These are phyloP conservation scores for Chondrilla cf. caribensis DNA, from an alignment of 37 sponge, comb jelly and placozoan species.

Conservation along the genomic window DNA sequence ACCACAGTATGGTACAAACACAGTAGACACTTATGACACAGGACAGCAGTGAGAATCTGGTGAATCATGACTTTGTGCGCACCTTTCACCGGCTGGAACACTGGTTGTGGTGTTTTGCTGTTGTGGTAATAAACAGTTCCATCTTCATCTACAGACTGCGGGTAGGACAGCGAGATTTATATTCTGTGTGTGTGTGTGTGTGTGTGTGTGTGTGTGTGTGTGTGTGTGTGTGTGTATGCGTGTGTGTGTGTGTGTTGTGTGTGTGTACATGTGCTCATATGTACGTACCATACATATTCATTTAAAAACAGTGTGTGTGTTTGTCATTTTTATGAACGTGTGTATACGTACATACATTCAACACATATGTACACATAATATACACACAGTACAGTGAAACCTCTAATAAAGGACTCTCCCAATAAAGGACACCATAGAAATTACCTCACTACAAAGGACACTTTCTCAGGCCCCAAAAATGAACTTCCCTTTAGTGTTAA, in stretches of 20 bases:
- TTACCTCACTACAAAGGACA: too few species aligned
- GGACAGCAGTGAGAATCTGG: too few species aligned
- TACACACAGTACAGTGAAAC: too few species aligned
- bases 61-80: too few species aligned
- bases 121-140: not conserved
- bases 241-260: constrained; percentile 17
- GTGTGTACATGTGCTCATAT: not conserved
- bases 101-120: not conserved
- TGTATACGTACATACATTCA: not conserved
- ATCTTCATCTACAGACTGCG: too few species aligned
- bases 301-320: not conserved
- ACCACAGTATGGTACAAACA: too few species aligned
- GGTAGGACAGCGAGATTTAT: not conserved
- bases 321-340: not conserved
- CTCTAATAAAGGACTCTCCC: too few species aligned
- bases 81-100: not conserved
- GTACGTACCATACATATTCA: not conserved
- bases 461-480: too few species aligned
- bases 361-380: not conserved
- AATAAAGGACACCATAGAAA: too few species aligned
- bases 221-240: constrained; percentile 19
- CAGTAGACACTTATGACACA: too few species aligned
- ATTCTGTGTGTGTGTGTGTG: not conserved
- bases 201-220: not conserved
- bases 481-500: too few species aligned